Conservation (phyloP, 2,797 vertebrate species). For the Myotis daubentonii region DNA sequence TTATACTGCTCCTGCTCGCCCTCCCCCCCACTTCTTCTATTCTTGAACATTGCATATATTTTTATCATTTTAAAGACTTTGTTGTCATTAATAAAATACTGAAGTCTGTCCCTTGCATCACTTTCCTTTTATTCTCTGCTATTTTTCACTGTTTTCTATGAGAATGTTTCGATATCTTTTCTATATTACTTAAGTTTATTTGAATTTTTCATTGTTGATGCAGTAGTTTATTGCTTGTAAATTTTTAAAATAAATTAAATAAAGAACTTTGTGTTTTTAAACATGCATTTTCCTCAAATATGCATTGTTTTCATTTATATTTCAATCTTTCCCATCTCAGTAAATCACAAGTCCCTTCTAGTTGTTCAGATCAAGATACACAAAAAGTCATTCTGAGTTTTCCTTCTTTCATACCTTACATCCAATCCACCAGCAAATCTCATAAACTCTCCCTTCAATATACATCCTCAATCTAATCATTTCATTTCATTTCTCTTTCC, state of each 20-base stretch:
- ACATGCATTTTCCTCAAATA: neutral
- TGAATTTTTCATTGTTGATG: neutral
- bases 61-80: neutral
- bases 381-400: neutral
- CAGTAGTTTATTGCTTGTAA: neutral
- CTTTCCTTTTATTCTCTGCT: neutral
- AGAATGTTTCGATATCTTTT: neutral
- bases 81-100: neutral
- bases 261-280: neutral
- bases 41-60: neutral
- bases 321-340: neutral
- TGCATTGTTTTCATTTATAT: neutral
- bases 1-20: neutral
- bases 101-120: neutral
- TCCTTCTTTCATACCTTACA: neutral
- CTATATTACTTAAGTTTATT: neutral
- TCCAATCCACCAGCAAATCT: neutral
- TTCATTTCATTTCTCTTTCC: neutral
- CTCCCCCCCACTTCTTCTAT: accelerated
- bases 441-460: neutral
- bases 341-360: neutral
- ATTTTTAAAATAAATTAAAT: neutral
- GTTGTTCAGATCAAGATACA: neutral
- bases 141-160: neutral
- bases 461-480: neutral